Percentiles rank a stretch among this genome's conserved stretches.
These are phyloP conservation scores for Tetramorium bicarinatum DNA, from an alignment of 2,888 invertebrate genomes.

Conservation along the genomic window DNA sequence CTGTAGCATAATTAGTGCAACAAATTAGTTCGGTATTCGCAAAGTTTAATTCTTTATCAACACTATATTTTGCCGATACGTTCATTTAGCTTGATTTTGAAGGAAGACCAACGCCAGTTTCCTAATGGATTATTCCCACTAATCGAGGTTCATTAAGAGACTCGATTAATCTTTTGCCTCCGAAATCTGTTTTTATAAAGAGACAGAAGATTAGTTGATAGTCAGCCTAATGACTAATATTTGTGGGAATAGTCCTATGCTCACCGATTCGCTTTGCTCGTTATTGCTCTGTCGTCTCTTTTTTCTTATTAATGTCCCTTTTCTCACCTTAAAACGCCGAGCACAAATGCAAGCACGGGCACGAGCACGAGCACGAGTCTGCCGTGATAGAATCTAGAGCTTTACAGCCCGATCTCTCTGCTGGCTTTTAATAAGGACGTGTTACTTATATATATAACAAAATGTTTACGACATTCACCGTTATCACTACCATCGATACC, in stretches of 20 bases:
- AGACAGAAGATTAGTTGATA: not conserved
- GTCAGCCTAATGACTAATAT: not conserved
- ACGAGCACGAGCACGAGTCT: constrained; percentile 41
- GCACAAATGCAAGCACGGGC: constrained; percentile 36
- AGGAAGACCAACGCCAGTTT: not conserved
- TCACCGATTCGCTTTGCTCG: constrained; percentile 46
- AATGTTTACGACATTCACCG: constrained; percentile 61
- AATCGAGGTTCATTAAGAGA: not conserved
- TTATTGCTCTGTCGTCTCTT: constrained; percentile 2
- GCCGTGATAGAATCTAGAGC: constrained; percentile 23
- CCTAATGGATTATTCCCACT: constrained; percentile 17
- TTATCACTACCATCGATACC: constrained; percentile 66
- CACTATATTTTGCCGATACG: not conserved
- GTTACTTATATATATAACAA: constrained; percentile 36
- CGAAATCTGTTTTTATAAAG: not conserved
- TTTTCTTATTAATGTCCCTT: not conserved
- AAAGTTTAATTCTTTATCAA: not conserved
- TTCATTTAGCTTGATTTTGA: constrained; percentile 10
- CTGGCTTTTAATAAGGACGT: constrained; percentile 55
- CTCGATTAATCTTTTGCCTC: constrained; percentile 6
- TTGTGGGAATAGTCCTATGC: constrained; percentile 24
- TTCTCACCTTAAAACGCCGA: constrained; percentile 5
- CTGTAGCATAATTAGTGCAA: not conserved
- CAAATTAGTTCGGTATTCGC: not conserved
- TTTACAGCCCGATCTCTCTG: constrained; percentile 44